Evolutionary conservation across 2,888 invertebrate species (phyloP), one percentile per base, ranked within the genome.

Genomic region (Eupithecia dodoneata): DNA sequence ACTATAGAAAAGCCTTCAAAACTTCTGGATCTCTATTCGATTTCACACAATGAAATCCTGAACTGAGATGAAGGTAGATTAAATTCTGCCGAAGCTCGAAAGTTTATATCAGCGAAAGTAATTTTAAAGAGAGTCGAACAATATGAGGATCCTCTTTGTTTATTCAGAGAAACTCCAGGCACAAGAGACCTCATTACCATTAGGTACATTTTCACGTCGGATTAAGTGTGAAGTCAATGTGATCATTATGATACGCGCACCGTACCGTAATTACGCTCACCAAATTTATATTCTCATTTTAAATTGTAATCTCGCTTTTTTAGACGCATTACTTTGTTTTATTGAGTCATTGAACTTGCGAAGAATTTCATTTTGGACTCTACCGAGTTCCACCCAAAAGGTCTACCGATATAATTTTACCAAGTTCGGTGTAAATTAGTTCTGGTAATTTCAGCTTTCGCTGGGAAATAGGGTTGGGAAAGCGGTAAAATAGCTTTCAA

Each of bases 331-430:
- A 80, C 75, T 77, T 76, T 79, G 74, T 80, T 80, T 79, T 79
- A 76, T 77, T 76, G 49, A 78, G 81, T 80, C 80, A 80, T 76
- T 80, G 80, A 74, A 79, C 80, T 79, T 70, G 76, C 70, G 65
- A 79, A 66, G 79, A 76, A 79, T 76, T 79, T 79, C 72, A 79
- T 76, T 78, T 78, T 72, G 69, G 47, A 70, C 18, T 69, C 10
- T 69, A n/a, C 12, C 45, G 47, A 18, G 18, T 42, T 15, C 42
- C 66, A 42, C 15, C 42, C 7, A 42, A 42, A 66, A 66, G 65
- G 41, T 66, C 12, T 75, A 52, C 41, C 52, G 45, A 73, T 18
- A 70, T 65, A 65, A 73, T 66, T 78, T 73, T 65, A 75, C 67
- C 45, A 52, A 63, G 41, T 66, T 77, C 47, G 18, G 70, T 18